These are phyloP conservation scores for Hylomyscus alleni DNA, from an alignment of 2,797 vertebrate genomes.

Conservation along the genomic window DNA sequence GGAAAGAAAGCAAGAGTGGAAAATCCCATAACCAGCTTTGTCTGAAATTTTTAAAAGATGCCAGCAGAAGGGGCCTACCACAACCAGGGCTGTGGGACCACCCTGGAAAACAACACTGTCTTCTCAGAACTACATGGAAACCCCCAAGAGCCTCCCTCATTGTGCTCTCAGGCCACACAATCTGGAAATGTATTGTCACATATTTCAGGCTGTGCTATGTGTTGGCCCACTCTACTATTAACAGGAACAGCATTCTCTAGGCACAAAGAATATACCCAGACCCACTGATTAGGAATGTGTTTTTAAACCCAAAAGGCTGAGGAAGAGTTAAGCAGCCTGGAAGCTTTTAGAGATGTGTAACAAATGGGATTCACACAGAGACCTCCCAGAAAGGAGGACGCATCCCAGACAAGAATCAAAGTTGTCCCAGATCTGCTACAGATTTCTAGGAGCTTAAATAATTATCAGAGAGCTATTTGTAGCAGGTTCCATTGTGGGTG, in stretches of 20 bases:
- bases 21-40: conserved; percentile 58
- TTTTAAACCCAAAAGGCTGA: conserved; percentile 81
- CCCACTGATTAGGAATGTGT: conserved; percentile 77
- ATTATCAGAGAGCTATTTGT: conserved; percentile 74
- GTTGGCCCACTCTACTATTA: conserved; percentile 56
- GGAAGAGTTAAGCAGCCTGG: conserved; percentile 83
- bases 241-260: conserved; percentile 70
- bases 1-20: conserved; percentile 55
- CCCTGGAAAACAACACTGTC: conserved; percentile 73
- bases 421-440: conserved; percentile 75
- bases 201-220: conserved; percentile 71
- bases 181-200: conserved; percentile 78
- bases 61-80: conserved; percentile 10
- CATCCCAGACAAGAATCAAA: conserved; percentile 81
- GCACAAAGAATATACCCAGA: conserved; percentile 74
- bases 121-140: conserved; percentile 71
- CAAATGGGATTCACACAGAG: conserved; percentile 78
- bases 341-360: conserved; percentile 82
- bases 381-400: conserved; percentile 82
- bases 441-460: conserved; percentile 79
- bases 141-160: background rate
- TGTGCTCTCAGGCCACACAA: conserved; percentile 65
- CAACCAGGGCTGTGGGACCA: conserved; percentile 77
- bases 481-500: conserved; percentile 23
- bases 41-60: conserved; percentile 60